A percentile compares a stretch with the other conserved stretches of the same genome.
Evolutionary conservation across 2,113 vertebrate species (phyloP).

Genomic region (Neodon shergylaensis): DNA sequence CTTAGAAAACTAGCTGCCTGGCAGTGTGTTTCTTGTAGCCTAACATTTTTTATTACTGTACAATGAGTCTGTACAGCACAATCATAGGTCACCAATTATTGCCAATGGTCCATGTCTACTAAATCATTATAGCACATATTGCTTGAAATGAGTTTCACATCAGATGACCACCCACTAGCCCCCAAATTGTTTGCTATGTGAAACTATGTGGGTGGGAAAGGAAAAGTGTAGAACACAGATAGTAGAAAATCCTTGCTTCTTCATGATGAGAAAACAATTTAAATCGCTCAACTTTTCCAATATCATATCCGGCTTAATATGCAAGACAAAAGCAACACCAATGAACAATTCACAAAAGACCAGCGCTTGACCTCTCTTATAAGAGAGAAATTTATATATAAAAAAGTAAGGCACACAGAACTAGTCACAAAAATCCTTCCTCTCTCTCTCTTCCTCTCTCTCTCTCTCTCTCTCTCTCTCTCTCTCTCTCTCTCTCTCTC

Average conservation of each 20-base stretch:
- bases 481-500: too few relatives aligned
- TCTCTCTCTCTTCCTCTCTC: too few relatives aligned
- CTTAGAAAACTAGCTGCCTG: background rate
- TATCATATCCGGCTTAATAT: background rate
- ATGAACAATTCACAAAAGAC: background rate
- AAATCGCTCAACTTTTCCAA: background rate
- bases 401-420: background rate
- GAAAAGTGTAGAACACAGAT: background rate
- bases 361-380: background rate
- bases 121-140: background rate
- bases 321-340: background rate
- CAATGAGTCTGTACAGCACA: background rate
- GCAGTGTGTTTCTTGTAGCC: background rate
- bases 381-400: background rate
- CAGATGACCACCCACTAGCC: background rate
- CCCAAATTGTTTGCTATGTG: background rate
- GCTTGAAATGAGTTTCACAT: background rate
- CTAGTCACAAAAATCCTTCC: background rate
- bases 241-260: background rate
- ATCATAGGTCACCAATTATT: background rate
- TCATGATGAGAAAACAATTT: conserved; percentile 18
- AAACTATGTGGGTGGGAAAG: background rate
- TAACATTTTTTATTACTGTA: background rate
- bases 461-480: too few relatives aligned
- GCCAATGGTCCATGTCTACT: background rate